Conservation (phyloP, 1,140 invertebrate genomes). For the Leptoteleia sp. region DNA sequence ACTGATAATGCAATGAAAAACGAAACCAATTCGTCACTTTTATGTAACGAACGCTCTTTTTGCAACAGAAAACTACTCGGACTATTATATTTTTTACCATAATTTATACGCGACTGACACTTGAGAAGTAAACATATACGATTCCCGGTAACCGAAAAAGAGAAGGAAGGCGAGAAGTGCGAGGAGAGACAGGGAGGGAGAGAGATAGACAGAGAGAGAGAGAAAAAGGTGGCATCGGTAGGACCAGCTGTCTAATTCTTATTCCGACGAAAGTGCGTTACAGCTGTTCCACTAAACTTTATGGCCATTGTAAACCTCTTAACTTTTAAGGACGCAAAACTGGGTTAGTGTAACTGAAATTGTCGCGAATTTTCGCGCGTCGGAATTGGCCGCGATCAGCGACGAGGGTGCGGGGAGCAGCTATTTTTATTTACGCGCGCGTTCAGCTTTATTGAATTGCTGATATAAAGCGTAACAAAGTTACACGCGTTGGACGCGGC, state of each 20-base stretch:
- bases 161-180: too few species aligned
- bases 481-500: slow-evolving; percentile 10
- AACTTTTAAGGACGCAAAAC: neutral
- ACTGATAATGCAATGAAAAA: slow-evolving; percentile 12
- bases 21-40: slow-evolving; percentile 7
- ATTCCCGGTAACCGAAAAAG: neutral
- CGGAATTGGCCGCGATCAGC: neutral
- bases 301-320: neutral
- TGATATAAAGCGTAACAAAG: slow-evolving; percentile 15
- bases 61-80: neutral
- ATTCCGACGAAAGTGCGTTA: slow-evolving; percentile 15
- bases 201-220: neutral
- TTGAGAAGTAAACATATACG: slow-evolving; percentile 11
- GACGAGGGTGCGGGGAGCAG: neutral
- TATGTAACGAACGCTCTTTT: slow-evolving; percentile 6
- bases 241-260: slow-evolving; percentile 13
- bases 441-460: neutral
- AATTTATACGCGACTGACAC: slow-evolving; percentile 9
- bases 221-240: neutral
- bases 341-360: slow-evolving; percentile 2
- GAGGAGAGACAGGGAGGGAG: neutral
- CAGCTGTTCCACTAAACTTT: slow-evolving; percentile 16
- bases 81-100: neutral
- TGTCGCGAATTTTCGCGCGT: neutral
- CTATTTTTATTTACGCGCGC: neutral